Base-by-base conservation (phyloP, 2,113 vertebrate species). In the Naja naja region DNA sequence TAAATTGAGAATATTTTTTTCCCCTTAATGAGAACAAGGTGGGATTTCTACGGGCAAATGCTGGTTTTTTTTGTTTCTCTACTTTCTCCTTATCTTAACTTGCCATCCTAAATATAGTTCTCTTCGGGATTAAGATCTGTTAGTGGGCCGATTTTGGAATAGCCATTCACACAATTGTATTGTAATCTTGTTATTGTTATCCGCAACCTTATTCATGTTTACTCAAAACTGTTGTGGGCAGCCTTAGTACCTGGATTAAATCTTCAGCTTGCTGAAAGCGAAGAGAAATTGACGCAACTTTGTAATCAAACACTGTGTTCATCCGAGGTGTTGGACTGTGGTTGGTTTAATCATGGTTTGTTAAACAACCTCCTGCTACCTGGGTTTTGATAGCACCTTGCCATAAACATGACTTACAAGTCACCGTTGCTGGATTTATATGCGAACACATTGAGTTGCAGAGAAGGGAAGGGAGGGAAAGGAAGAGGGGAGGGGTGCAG, bases 1-100 rank as follows among this genome's bases (percentile, higher is more conserved):
- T 99, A 97, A 25, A 23, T 3, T 30, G 11, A 43, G 18, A 81
- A 22, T 81, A 8, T 30, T 39, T 9, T 34, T 43, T 39, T n/a
- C 12, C 30, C 74, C 7, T 81, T 39, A 22, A 3, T 22, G 74
- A 9, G 7, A 81, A 39, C 39, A 39, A 39, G 18, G 14, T 39
- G 5, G 6, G n/a, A 34, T 74, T 20, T 74, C 69, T 3, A 34
- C 0, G 5, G 69, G 74, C 74, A 22, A 81, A 81, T 20, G 69
- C 34, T 39, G 5, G n/a, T n/a, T 34, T 74, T n/a, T 69, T 20
- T 9, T 8, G 18, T 39, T 81, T 8, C 69, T 81, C 34, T 7
- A 39, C n/a, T 81, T 81, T 39, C 18, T 39, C 74, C 34, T 43
- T 3, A 81, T 22, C 34, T 43, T 81, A 3, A 1, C 6, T 39